These are phyloP conservation scores for Pomatorhinus ruficollis DNA, from an alignment of 2,113 vertebrate species.

Conservation along the genomic window DNA sequence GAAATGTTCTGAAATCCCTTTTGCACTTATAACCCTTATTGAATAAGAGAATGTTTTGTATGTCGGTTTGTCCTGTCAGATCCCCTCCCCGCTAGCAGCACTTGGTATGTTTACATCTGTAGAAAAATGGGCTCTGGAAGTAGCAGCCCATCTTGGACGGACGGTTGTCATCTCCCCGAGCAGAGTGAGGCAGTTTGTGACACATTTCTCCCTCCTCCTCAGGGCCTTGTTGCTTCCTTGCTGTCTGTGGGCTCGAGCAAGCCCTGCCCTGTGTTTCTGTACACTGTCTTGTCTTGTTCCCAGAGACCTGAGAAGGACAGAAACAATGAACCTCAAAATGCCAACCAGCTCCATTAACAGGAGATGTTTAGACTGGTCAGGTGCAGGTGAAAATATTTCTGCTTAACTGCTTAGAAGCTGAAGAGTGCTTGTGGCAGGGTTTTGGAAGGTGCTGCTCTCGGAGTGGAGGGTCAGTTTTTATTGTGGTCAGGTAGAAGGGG, in stretches of 20 bases:
- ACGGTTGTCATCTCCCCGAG: not conserved
- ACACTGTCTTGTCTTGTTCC: constrained; percentile 47
- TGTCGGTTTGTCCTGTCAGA: constrained; percentile 58
- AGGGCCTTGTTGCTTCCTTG: constrained; percentile 25
- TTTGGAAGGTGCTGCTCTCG: not conserved
- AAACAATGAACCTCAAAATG: not conserved
- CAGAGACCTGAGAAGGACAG: not conserved
- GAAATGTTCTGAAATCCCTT: constrained; percentile 64
- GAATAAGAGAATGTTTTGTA: constrained; percentile 61
- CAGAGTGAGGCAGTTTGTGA: constrained; percentile 31
- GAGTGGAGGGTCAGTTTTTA: not conserved
- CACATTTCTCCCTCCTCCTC: not conserved
- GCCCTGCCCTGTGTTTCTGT: constrained; percentile 55
- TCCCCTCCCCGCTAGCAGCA: constrained; percentile 43
- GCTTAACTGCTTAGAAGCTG: not conserved
- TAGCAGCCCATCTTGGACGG: constrained; percentile 24
- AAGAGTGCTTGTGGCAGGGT: not conserved
- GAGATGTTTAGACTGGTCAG: not conserved
- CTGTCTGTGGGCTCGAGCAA: constrained; percentile 53
- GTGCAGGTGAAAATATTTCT: not conserved
- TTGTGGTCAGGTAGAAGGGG: not conserved
- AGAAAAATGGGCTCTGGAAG: constrained; percentile 22
- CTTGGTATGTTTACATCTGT: not conserved
- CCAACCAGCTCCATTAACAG: not conserved
- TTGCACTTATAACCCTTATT: constrained; percentile 57